A percentile compares a stretch with the other conserved stretches of the same genome.
Evolutionary conservation across 2,888 invertebrate species (phyloP).

Genomic region (Nemotelus nigrinus): DNA sequence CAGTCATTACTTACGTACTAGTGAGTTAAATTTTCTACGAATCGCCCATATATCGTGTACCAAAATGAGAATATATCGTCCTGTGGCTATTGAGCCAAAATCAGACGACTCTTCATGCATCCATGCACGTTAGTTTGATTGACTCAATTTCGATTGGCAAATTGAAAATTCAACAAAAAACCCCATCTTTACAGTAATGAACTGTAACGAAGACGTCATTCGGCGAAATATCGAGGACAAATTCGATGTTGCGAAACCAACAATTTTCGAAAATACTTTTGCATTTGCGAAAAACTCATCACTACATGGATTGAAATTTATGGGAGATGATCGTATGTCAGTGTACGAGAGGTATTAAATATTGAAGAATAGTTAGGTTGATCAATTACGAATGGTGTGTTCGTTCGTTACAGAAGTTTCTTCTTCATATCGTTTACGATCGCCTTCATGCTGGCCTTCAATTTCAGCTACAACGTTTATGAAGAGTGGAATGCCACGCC

Average conservation of each 20-base stretch:
- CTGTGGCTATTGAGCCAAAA: too few species aligned
- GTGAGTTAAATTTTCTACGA: too few species aligned
- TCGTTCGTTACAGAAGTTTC: conserved; percentile 6
- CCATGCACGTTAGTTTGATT: too few species aligned
- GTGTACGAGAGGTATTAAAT: conserved; percentile 59
- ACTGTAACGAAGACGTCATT: conserved; percentile 6
- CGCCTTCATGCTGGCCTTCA: conserved; percentile 74
- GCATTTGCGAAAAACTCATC: conserved; percentile 76
- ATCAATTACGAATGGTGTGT: too few species aligned
- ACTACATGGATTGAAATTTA: conserved; percentile 80
- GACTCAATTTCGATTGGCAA: too few species aligned
- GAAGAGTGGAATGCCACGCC: conserved; percentile 78
- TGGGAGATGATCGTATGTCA: conserved; percentile 67
- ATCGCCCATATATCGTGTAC: too few species aligned
- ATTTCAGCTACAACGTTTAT: conserved; percentile 79
- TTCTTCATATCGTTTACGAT: conserved; percentile 52
- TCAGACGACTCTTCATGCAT: too few species aligned
- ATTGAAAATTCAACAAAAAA: too few species aligned
- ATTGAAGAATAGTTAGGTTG: too few species aligned
- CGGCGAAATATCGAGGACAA: conserved; percentile 30
- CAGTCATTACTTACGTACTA: too few species aligned
- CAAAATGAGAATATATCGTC: too few species aligned
- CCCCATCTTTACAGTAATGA: neutral
- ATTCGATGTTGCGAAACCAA: conserved; percentile 22
- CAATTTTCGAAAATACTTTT: conserved; percentile 63